Conservation (phyloP, 2,888 invertebrate genomes). For the Clanis bilineata region DNA sequence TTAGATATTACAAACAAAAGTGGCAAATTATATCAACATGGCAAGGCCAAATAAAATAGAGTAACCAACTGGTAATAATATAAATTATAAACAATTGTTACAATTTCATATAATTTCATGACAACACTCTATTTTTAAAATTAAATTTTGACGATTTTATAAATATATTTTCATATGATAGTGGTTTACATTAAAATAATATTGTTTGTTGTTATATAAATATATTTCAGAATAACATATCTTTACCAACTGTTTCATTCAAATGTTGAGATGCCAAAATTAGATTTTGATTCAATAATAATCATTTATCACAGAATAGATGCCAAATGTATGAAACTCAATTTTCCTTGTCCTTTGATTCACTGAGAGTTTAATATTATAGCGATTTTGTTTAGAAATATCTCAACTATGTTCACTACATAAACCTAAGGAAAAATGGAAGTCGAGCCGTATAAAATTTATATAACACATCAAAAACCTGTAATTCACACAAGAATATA, state of each 20-base stretch:
- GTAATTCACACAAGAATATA: background rate
- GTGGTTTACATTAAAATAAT: background rate
- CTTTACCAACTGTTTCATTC: background rate
- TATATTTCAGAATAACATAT: background rate
- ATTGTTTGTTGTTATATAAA: background rate
- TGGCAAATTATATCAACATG: constrained; percentile 56
- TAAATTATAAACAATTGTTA: background rate
- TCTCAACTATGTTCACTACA: too few species aligned
- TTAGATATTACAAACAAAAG: constrained; percentile 56
- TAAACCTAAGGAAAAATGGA: too few species aligned
- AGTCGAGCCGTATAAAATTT: too few species aligned
- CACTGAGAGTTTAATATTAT: background rate
- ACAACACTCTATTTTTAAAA: background rate
- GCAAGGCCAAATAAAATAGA: constrained; percentile 64
- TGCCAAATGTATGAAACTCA: constrained; percentile 38
- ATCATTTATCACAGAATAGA: constrained; percentile 68
- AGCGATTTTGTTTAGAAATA: too few species aligned
- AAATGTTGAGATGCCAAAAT: background rate
- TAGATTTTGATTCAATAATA: constrained; percentile 20
- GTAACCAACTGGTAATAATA: background rate
- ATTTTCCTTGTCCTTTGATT: background rate
- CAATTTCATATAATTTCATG: background rate
- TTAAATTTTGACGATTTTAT: background rate
- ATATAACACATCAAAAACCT: too few species aligned
- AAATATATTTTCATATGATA: background rate